Evolutionary conservation across 1,140 invertebrate species (phyloP).

Genomic region (Habropoda laboriosa): DNA sequence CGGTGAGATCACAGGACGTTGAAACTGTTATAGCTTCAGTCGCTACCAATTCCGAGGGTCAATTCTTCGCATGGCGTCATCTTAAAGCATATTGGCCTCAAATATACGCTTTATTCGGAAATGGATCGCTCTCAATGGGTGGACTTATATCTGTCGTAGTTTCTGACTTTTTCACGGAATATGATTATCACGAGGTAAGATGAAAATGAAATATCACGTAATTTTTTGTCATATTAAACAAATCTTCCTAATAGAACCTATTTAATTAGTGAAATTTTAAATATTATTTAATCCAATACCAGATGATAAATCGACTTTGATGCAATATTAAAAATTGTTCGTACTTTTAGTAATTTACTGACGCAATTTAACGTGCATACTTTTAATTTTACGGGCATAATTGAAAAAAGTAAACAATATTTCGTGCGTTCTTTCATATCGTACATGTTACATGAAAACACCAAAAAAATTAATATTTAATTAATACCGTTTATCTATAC

Average conservation of each 20-base stretch:
- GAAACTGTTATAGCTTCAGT: conserved; percentile 86
- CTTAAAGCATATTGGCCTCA: conserved; percentile 88
- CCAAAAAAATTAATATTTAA: neutral
- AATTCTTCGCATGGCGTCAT: conserved; percentile 89
- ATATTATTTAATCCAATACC: neutral
- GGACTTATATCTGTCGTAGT: conserved; percentile 87
- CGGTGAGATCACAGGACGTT: conserved; percentile 87
- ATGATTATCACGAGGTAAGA: conserved; percentile 87
- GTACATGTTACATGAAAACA: too few relatives aligned
- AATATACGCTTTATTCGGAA: conserved; percentile 85
- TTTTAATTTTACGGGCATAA: too few relatives aligned
- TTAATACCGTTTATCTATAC: neutral
- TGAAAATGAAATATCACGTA: neutral
- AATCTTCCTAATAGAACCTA: neutral
- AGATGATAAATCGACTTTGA: too few relatives aligned
- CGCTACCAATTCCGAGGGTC: conserved; percentile 87
- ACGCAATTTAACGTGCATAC: too few relatives aligned
- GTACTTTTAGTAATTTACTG: too few relatives aligned
- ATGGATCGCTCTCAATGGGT: conserved; percentile 86
- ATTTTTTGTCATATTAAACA: neutral
- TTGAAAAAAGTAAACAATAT: too few relatives aligned
- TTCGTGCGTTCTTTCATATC: too few relatives aligned
- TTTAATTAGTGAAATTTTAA: too few relatives aligned
- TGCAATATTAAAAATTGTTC: too few relatives aligned
- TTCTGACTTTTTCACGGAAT: conserved; percentile 87